Percentiles rank a stretch among this genome's conserved stretches.
Evolutionary conservation across 2,888 invertebrate genomes (phyloP).

Genomic region (Drosophila flavopinicola): DNA sequence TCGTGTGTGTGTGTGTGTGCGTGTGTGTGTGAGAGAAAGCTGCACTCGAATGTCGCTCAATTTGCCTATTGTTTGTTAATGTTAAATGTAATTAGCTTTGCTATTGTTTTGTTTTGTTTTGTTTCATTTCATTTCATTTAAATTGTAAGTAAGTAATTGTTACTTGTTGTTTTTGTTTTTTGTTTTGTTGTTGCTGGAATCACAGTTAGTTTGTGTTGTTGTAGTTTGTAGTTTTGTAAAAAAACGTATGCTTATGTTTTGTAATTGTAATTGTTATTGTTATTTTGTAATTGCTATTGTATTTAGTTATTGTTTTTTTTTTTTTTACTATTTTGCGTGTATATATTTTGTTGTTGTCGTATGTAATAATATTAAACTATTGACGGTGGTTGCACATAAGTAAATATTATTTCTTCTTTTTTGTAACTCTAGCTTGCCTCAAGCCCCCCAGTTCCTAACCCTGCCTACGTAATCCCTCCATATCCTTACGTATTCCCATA

Average conservation of each 20-base stretch:
- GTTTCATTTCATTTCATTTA: conserved; percentile 9
- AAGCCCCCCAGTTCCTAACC: neutral
- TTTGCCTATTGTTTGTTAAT: conserved; percentile 47
- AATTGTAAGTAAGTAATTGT: conserved; percentile 46
- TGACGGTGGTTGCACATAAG: conserved; percentile 73
- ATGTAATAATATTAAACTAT: conserved; percentile 66
- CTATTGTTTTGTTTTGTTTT: conserved; percentile 51
- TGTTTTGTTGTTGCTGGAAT: conserved; percentile 67
- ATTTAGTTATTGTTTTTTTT: conserved; percentile 49
- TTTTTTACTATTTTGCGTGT: conserved; percentile 31
- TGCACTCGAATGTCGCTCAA: conserved; percentile 11
- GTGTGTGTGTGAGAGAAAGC: neutral
- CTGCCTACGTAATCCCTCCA: neutral
- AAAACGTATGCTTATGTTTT: conserved; percentile 45
- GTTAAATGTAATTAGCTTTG: conserved; percentile 57
- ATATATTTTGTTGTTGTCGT: conserved; percentile 38
- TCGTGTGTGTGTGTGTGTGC: conserved; percentile 4
- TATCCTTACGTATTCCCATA: neutral
- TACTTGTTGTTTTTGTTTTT: conserved; percentile 48
- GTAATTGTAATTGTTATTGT: conserved; percentile 33
- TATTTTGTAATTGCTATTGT: conserved; percentile 43
- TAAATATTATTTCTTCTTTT: conserved; percentile 58
- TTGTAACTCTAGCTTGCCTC: conserved; percentile 48
- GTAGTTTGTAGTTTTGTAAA: conserved; percentile 63
- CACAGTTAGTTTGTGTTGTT: conserved; percentile 78